Evolutionary conservation across 2,888 invertebrate species (phyloP).

Genomic region (Melitaea athalia): DNA sequence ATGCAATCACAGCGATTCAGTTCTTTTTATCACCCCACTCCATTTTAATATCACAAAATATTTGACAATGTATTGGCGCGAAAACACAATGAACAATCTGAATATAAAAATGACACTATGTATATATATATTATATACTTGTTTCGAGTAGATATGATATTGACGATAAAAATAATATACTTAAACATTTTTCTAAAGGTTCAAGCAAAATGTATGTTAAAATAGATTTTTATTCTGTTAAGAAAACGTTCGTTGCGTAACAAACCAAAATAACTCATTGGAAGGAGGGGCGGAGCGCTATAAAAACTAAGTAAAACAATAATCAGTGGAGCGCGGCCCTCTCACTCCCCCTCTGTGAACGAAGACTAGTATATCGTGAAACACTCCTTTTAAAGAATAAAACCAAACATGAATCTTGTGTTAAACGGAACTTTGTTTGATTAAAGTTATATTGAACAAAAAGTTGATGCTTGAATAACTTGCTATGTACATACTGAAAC

Average conservation of each 20-base stretch:
- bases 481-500: not conserved
- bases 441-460: not conserved
- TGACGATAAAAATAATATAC: not conserved
- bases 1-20: no score
- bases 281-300: conserved; percentile 13
- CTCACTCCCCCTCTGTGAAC: conserved; percentile 41
- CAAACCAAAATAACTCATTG: conserved; percentile 18
- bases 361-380: conserved; percentile 26
- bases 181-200: not conserved
- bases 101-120: no score
- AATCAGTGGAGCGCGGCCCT: conserved; percentile 60
- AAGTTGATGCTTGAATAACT: not conserved
- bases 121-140: no score
- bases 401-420: conserved; percentile 3
- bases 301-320: conserved; percentile 60
- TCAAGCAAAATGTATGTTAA: not conserved
- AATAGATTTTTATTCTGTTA: not conserved
- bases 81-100: no score
- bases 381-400: conserved; percentile 19
- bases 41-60: no score
- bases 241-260: conserved; percentile 15
- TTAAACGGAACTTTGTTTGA: conserved; percentile 4
- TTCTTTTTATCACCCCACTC: no score
- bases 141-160: not conserved
- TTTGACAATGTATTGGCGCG: no score